Base-by-base conservation (phyloP, 2,888 invertebrate genomes). In the Mellilla xanthometata region DNA sequence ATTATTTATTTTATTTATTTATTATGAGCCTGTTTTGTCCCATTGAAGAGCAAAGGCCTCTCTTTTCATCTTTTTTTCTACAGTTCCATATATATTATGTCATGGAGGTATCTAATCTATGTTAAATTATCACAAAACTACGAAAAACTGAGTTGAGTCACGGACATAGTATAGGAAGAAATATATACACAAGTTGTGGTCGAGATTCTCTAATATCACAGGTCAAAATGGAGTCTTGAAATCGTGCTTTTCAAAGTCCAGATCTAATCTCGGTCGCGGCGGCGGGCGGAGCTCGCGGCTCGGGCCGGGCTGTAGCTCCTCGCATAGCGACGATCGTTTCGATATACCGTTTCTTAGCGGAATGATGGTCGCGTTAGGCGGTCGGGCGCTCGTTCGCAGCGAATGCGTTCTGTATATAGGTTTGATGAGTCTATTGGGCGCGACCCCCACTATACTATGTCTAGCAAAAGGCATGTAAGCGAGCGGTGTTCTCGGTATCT, bases 401-500 rank as follows among this genome's bases (percentile, higher is more conserved):
- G 87, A 87, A 49, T 77, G 82, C 45, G 84, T 76, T 10, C 87
- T 58, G 52, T 74, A 71, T 24, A 82, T 34, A 2, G 81, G 76
- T 34, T 72, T 74, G 39, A 80, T 72, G 52, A 84, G 77, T 56
- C 83, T 65, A 51, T 78, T 77, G 0, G 86, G 85, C 2, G 84
- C 82, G 2, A 82, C 83, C 30, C 86, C 85, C 2, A 83, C 78
- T n/a, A 86, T 81, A 55, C 86, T 86, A 58, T 87, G 88, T 24
- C 87, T 44, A 1, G 84, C 75, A 53, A 78, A 78, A 0, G 81
- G 78, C 53, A 67, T 56, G 64, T 73, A 72, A 2, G 66, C 52
- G 22, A 72, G 36, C 2, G 73, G 78, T 3, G 65, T 56, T 27
- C 92, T 82, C 1, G 93, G 93, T 9, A 93, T 77, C 77, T 93